Evolutionary conservation across 2,888 invertebrate species (phyloP), one percentile per base, ranked within the genome.

Genomic region (Stegophylla sp.): DNA sequence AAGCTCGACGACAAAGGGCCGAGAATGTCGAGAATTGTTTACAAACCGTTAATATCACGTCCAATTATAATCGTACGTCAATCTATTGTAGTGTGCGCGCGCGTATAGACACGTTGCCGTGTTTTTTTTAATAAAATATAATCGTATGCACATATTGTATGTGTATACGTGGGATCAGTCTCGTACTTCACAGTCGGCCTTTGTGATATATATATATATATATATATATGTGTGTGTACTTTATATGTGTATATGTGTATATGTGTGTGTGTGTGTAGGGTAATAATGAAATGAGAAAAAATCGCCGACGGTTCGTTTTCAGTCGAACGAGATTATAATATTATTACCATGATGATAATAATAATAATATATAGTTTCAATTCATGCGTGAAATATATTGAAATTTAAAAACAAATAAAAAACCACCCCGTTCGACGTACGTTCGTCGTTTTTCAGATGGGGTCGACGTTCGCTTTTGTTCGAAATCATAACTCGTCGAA

Each of bases 41-140:
- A 63, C 71, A 79, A 69, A 69, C n/a, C 51, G 79, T 71, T 79
- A n/a, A 63, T 63, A 61, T 7, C 56, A 41, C 69, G 4, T 71
- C 48, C 34, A 69, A 61, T 51, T 71, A 17, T 56, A 61, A n/a
- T n/a, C n/a, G n/a, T 53, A 73, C 61, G 7, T 3, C 26, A 17
- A 20, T 63, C 23, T 28, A 45, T 75, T 23, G 48, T 75, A 75
- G 51, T 34, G 51, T 17, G n/a, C 15, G 63, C 41, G 48, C 34
- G 34, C n/a, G 34, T n/a, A 13, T 15, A 59, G 23, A 45, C 43
- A 26, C n/a, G n/a, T 59, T 73, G 45, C 23, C n/a, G 34, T 15
- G 43, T 48, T n/a, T 61, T n/a, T 61, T 28, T 45, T 12, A 67
- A 67, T n/a, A n/a, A n/a, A n/a, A 64, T n/a, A n/a, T n/a, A n/a